Conservation (phyloP, 2,888 invertebrate species). For the Ochlodes sylvanus region DNA sequence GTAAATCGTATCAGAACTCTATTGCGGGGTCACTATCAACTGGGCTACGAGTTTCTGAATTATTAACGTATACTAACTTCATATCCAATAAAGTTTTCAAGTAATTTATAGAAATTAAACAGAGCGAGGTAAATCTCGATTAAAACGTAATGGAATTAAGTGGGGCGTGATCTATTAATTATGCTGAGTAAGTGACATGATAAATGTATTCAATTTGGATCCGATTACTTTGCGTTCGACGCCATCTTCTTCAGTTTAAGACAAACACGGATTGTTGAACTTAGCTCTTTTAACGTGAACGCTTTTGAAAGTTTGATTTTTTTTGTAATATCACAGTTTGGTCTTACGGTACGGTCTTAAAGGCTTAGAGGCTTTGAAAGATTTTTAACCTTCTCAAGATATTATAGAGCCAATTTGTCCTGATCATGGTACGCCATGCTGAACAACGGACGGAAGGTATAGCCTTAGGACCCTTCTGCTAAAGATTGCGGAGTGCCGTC, state of each 20-base stretch:
- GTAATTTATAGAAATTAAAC: conserved; percentile 12
- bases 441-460: too few relatives aligned
- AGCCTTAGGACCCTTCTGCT: too few relatives aligned
- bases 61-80: too few relatives aligned
- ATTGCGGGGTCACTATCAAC: too few relatives aligned
- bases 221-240: conserved; percentile 28
- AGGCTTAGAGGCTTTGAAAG: too few relatives aligned
- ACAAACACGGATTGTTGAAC: conserved; percentile 11
- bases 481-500: too few relatives aligned
- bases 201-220: conserved; percentile 35
- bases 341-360: too few relatives aligned
- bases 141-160: conserved; percentile 29
- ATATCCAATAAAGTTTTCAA: conserved; percentile 21
- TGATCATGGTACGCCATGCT: too few relatives aligned
- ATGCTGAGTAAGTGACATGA: conserved; percentile 38
- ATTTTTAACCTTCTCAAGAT: too few relatives aligned
- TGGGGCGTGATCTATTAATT: conserved; percentile 34
- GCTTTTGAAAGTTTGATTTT: background rate
- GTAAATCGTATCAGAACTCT: too few relatives aligned
- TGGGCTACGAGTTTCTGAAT: too few relatives aligned
- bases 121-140: conserved; percentile 23
- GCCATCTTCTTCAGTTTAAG: conserved; percentile 8
- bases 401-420: too few relatives aligned
- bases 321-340: background rate
- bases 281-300: background rate